These are phyloP conservation scores for Agrilus mali DNA, from an alignment of 2,888 invertebrate species.

Conservation along the genomic window DNA sequence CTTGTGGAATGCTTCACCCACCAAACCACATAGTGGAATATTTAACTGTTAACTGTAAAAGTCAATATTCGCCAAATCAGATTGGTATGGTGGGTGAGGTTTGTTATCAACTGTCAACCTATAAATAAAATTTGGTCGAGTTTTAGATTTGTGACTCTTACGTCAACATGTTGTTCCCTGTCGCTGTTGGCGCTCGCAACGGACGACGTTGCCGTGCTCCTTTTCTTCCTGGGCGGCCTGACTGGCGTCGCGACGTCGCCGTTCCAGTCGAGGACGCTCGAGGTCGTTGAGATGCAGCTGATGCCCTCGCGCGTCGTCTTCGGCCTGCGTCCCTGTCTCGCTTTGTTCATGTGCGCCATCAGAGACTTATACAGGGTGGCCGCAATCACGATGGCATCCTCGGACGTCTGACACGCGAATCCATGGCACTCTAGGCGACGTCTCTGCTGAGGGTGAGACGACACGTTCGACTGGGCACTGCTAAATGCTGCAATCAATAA, in stretches of 20 bases:
- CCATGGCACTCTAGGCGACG: conserved; percentile 69
- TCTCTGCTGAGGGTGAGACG: too few relatives aligned
- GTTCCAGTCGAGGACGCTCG: conserved; percentile 37
- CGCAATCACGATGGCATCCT: conserved; percentile 84
- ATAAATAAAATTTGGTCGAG: too few relatives aligned
- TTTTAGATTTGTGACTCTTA: too few relatives aligned
- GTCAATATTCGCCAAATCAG: too few relatives aligned
- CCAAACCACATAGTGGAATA: too few relatives aligned
- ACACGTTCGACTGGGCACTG: too few relatives aligned
- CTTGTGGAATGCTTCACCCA: too few relatives aligned
- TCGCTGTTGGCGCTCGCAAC: conserved; percentile 24
- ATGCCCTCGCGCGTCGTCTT: conserved; percentile 63
- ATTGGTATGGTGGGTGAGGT: too few relatives aligned
- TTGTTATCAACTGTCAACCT: too few relatives aligned
- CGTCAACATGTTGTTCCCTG: conserved; percentile 12
- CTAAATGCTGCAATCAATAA: too few relatives aligned
- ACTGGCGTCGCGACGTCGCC: conserved; percentile 11
- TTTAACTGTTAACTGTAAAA: too few relatives aligned
- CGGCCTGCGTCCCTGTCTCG: conserved; percentile 40
- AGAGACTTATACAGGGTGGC: conserved; percentile 82
- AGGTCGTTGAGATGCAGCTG: conserved; percentile 62
- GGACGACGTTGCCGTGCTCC: conserved; percentile 48
- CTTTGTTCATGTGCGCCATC: conserved; percentile 63
- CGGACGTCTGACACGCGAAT: conserved; percentile 78
- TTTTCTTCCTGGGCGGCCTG: conserved; percentile 53